These are phyloP conservation scores for Apteryx owenii DNA, from an alignment of 2,113 vertebrate genomes.

Conservation along the genomic window DNA sequence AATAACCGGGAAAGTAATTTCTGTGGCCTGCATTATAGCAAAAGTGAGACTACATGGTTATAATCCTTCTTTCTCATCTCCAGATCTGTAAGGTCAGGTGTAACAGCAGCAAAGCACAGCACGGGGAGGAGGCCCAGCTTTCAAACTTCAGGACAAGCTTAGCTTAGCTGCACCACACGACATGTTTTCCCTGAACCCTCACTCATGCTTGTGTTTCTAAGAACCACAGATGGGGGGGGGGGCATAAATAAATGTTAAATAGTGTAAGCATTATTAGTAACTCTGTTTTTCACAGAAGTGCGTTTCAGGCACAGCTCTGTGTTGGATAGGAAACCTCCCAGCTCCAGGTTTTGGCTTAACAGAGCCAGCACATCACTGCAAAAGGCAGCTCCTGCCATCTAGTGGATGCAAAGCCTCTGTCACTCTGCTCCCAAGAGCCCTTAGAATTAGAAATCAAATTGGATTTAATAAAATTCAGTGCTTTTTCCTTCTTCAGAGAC, in stretches of 20 bases:
- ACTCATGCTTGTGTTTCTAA: accelerated
- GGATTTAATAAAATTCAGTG: accelerated
- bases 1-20: accelerated
- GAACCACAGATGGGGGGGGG: not conserved
- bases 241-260: accelerated
- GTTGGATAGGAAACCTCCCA: not conserved
- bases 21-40: not conserved
- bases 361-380: not conserved
- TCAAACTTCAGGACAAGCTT: not conserved
- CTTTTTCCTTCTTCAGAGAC: not conserved
- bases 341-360: not conserved
- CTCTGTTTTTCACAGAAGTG: accelerated
- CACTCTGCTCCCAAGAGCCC: accelerated
- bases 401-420: not conserved
- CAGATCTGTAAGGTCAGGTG: accelerated
- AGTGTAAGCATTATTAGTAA: accelerated
- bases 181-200: accelerated
- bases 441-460: not conserved
- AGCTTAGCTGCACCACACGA: not conserved
- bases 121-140: accelerated
- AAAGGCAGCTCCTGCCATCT: conserved; percentile 38
- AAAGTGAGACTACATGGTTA: accelerated
- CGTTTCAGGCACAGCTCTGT: not conserved
- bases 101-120: not conserved
- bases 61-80: accelerated